phyloP scores from a whole-genome alignment of 2,888 invertebrate genomes.

The Chrysotoxum bicinctum region DNA sequence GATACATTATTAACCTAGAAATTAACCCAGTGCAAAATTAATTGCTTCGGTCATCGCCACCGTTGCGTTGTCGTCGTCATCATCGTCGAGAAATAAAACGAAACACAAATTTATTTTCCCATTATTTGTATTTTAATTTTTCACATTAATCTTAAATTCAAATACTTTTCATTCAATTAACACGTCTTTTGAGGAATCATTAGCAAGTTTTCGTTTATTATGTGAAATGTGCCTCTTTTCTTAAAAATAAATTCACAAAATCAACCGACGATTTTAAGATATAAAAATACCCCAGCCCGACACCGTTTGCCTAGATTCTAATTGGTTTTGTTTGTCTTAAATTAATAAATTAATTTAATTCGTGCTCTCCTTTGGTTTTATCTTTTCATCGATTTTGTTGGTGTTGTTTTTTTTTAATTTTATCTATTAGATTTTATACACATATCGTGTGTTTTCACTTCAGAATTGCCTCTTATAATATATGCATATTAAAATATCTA shows the following conservation, averaged over 20 bases:
- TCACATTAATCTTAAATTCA: conserved; percentile 67
- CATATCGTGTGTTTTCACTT: conserved; percentile 14
- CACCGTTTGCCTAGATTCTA: conserved; percentile 51
- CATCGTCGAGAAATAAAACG: not conserved
- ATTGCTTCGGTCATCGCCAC: not conserved
- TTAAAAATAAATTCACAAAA: conserved; percentile 1
- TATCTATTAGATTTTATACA: not conserved
- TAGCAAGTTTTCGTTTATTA: not conserved
- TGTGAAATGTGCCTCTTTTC: not conserved
- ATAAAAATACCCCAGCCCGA: conserved; percentile 17
- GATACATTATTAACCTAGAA: not conserved
- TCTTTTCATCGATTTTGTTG: not conserved
- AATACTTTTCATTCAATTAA: conserved; percentile 60
- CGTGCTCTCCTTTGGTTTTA: not conserved
- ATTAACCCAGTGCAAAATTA: not conserved
- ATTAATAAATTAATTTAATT: conserved; percentile 43
- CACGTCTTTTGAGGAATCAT: conserved; percentile 51
- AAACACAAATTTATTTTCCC: conserved; percentile 31
- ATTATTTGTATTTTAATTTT: conserved; percentile 52
- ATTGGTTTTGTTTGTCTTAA: conserved; percentile 52
- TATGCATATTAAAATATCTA: not conserved
- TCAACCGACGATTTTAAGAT: not conserved
- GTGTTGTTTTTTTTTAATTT: not conserved
- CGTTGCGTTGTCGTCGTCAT: not conserved
- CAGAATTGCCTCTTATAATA: not conserved